Evolutionary conservation across 2,888 invertebrate genomes (phyloP).

Genomic region (Hyposoter didymator): DNA sequence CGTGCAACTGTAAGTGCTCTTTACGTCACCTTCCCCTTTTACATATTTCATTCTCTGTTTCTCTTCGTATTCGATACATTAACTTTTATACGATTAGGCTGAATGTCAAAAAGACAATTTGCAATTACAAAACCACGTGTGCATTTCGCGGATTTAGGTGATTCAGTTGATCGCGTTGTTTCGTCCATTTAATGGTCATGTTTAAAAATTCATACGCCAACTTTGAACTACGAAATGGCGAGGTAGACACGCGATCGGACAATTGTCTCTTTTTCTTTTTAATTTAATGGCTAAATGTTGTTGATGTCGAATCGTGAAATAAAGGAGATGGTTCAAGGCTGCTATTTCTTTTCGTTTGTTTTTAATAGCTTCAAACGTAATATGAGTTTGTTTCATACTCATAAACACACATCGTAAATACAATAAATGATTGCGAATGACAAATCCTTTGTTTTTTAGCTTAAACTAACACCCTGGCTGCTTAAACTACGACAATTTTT

Average conservation of each 20-base stretch:
- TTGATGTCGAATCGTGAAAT: constrained; percentile 30
- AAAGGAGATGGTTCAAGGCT: constrained; percentile 43
- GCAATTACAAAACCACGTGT: constrained; percentile 33
- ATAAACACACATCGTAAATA: constrained; percentile 31
- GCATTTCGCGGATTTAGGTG: constrained; percentile 1
- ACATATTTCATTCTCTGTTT: neutral
- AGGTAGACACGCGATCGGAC: constrained; percentile 63
- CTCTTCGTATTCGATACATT: constrained; percentile 2
- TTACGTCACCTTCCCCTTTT: constrained; percentile 5
- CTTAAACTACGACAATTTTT: constrained; percentile 26
- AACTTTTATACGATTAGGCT: constrained; percentile 19
- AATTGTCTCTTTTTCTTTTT: constrained; percentile 26
- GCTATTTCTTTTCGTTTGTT: constrained; percentile 1
- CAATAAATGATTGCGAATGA: constrained; percentile 41
- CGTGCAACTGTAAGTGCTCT: constrained; percentile 26
- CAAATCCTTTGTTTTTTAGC: constrained; percentile 31
- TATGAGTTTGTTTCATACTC: constrained; percentile 25
- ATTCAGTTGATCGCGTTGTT: neutral
- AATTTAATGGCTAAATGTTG: constrained; percentile 32
- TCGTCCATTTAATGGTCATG: constrained; percentile 27
- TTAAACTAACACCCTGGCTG: constrained; percentile 47
- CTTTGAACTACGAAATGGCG: constrained; percentile 39
- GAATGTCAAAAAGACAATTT: constrained; percentile 51
- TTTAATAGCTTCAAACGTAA: constrained; percentile 45
- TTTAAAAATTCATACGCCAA: constrained; percentile 45